Evolutionary conservation across 2,113 vertebrate species (phyloP).

Genomic region (Albula glossodonta): DNA sequence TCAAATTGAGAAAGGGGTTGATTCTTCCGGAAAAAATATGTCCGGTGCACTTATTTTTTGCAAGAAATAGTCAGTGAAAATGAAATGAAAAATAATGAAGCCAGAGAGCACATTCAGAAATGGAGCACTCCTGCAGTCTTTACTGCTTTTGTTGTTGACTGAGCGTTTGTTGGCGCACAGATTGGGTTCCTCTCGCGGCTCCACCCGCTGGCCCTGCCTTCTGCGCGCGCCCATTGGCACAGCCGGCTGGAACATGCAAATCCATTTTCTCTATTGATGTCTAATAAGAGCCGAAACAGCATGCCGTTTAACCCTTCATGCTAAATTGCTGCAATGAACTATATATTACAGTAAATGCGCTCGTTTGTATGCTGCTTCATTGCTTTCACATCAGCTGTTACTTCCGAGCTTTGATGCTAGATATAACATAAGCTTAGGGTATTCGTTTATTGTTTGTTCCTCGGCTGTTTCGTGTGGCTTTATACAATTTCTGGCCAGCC

Average conservation of each 20-base stretch:
- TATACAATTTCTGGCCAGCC: no score
- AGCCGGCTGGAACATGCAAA: conserved; percentile 66
- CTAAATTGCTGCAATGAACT: neutral
- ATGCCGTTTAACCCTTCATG: conserved; percentile 15
- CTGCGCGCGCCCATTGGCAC: conserved; percentile 66
- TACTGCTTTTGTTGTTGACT: conserved; percentile 68
- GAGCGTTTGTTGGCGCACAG: conserved; percentile 57
- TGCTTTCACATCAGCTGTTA: no score
- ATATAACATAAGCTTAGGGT: no score
- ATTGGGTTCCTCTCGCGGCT: conserved; percentile 62
- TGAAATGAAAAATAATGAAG: conserved; percentile 26
- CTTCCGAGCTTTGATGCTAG: no score
- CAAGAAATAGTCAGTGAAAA: neutral
- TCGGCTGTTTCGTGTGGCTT: no score
- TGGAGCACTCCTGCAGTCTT: conserved; percentile 50
- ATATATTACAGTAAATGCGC: neutral
- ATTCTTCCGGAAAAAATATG: conserved; percentile 23
- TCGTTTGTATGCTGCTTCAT: neutral
- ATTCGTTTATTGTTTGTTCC: no score
- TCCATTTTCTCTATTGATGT: conserved; percentile 67
- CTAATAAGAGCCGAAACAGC: conserved; percentile 39
- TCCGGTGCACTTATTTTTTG: neutral
- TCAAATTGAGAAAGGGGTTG: conserved; percentile 37
- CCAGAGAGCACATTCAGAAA: conserved; percentile 9
- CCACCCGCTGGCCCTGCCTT: conserved; percentile 69